Percentiles rank a stretch among this genome's conserved stretches.
These are phyloP conservation scores for Lissocephala sabroskyi DNA, from an alignment of 2,888 invertebrate genomes.

Conservation along the genomic window DNA sequence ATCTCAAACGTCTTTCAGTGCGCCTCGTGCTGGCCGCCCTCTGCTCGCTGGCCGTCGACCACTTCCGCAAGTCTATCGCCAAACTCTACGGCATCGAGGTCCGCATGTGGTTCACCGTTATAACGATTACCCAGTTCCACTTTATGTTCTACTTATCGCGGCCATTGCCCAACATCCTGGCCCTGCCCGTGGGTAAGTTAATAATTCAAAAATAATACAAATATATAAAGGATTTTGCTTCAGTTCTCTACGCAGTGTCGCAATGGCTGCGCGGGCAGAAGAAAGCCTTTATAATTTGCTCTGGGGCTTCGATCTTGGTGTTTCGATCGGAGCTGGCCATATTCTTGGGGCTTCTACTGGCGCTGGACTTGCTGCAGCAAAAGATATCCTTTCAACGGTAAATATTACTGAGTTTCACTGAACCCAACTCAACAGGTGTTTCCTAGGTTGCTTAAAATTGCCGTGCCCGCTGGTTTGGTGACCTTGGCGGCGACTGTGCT, in stretches of 20 bases:
- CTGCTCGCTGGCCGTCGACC: slow-evolving; percentile 83
- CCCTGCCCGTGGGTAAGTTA: slow-evolving; percentile 87
- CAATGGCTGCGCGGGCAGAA: slow-evolving; percentile 87
- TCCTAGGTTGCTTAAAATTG: slow-evolving; percentile 80
- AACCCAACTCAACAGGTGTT: not conserved
- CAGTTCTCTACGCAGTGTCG: slow-evolving; percentile 88
- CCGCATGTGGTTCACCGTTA: slow-evolving; percentile 85
- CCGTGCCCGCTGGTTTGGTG: slow-evolving; percentile 80
- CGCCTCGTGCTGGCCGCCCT: slow-evolving; percentile 84
- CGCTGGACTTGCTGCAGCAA: slow-evolving; percentile 83
- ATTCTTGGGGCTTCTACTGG: slow-evolving; percentile 87
- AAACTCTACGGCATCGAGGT: slow-evolving; percentile 85
- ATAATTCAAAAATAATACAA: not conserved
- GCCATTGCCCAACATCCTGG: slow-evolving; percentile 95
- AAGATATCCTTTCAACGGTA: slow-evolving; percentile 81
- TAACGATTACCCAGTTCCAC: slow-evolving; percentile 96
- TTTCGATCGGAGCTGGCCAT: slow-evolving; percentile 92
- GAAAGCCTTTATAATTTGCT: slow-evolving; percentile 83
- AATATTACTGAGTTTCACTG: not conserved
- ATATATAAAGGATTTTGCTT: slow-evolving; percentile 61
- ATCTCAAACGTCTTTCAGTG: slow-evolving; percentile 85
- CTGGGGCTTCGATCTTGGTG: slow-evolving; percentile 91
- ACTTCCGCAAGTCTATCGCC: slow-evolving; percentile 82
- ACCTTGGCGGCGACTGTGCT: slow-evolving; percentile 81
- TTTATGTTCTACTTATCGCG: slow-evolving; percentile 97